Evolutionary conservation across 2,113 vertebrate genomes (phyloP).

Genomic region (Phasianus colchicus): DNA sequence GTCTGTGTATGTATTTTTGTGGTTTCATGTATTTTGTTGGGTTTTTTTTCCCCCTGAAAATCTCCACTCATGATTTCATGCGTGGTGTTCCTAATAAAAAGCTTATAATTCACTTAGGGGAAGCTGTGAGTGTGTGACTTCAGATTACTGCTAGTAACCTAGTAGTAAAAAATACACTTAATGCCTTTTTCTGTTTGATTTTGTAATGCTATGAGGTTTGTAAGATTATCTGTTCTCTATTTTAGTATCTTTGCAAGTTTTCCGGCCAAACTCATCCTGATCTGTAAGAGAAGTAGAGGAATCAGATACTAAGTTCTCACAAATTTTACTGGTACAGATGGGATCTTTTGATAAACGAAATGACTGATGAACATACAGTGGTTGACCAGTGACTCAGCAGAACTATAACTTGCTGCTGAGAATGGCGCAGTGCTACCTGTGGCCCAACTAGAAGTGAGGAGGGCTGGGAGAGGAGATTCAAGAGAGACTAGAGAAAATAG

Average conservation of each 20-base stretch:
- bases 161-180: background rate
- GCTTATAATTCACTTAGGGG: background rate
- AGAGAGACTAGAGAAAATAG: background rate
- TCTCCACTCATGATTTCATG: background rate
- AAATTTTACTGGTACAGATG: background rate
- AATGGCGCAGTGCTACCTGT: background rate
- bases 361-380: background rate
- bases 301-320: background rate
- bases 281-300: background rate
- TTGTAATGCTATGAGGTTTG: background rate
- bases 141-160: background rate
- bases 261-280: background rate
- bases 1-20: accelerated
- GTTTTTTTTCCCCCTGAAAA: background rate
- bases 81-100: background rate
- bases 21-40: too few relatives aligned
- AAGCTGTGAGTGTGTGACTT: background rate
- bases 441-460: background rate
- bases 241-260: background rate
- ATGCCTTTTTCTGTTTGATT: background rate
- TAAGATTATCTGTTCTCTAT: background rate
- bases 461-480: background rate
- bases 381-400: background rate
- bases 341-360: background rate
- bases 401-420: background rate